phyloP scores from a whole-genome alignment of 2,797 vertebrate species.

The Macrochelys suwanniensis region DNA sequence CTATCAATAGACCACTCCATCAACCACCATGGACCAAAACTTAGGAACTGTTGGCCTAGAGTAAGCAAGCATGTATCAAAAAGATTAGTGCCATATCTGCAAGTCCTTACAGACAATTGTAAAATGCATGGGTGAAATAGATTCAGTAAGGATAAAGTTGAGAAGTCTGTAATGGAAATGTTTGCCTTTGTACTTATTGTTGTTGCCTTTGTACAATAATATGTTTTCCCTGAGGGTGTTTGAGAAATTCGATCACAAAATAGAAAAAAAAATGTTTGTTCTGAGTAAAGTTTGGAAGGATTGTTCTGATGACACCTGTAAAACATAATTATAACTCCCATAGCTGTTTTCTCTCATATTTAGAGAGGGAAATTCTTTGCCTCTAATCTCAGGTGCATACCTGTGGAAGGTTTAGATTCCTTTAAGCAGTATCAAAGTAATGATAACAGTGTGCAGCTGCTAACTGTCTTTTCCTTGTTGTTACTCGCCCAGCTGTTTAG shows the following conservation, averaged over 20 bases:
- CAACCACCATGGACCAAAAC: not conserved
- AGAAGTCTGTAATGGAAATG: conserved; percentile 47
- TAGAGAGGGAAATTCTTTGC: conserved; percentile 75
- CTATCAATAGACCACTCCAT: not conserved
- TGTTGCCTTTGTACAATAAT: conserved; percentile 65
- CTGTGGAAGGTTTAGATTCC: conserved; percentile 89
- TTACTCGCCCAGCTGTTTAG: conserved; percentile 85
- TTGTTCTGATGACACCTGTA: conserved; percentile 82
- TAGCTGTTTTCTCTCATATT: conserved; percentile 74
- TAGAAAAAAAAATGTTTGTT: conserved; percentile 68
- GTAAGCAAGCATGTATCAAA: conserved; percentile 1
- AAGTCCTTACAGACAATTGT: conserved; percentile 46
- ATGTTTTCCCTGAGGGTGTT: conserved; percentile 73
- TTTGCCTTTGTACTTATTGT: conserved; percentile 63
- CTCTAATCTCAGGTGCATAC: conserved; percentile 85
- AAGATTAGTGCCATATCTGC: conserved; percentile 44
- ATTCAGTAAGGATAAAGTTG: conserved; percentile 32
- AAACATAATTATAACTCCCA: conserved; percentile 86
- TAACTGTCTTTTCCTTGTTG: conserved; percentile 87
- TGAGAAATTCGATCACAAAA: conserved; percentile 74
- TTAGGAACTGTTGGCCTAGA: conserved; percentile 7
- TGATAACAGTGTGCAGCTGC: conserved; percentile 92
- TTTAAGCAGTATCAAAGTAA: conserved; percentile 88
- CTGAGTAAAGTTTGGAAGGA: conserved; percentile 66
- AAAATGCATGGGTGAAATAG: conserved; percentile 47